These are phyloP conservation scores for Alviniconcha strummeri DNA, from an alignment of 2,888 invertebrate genomes.

Conservation along the genomic window DNA sequence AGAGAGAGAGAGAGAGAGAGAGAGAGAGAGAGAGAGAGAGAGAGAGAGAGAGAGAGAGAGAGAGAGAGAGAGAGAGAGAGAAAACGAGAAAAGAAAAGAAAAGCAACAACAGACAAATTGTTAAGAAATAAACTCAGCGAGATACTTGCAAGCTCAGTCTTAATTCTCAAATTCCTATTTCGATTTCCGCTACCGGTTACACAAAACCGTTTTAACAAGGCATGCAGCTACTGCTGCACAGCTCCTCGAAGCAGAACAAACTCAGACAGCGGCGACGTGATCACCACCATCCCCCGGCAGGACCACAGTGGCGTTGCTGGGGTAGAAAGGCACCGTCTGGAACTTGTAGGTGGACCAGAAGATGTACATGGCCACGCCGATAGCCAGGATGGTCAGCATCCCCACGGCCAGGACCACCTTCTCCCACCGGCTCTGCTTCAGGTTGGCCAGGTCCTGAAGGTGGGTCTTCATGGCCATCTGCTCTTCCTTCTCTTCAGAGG, in stretches of 20 bases:
- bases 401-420: slow-evolving; percentile 23
- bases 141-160: neutral
- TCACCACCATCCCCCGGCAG: slow-evolving; percentile 2
- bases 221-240: neutral
- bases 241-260: neutral
- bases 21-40: neutral
- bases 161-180: neutral
- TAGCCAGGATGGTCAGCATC: slow-evolving; percentile 27
- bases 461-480: slow-evolving; percentile 6
- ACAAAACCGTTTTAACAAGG: neutral
- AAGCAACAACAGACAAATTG: neutral
- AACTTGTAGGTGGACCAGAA: slow-evolving; percentile 40
- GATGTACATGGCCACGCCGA: slow-evolving; percentile 36
- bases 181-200: neutral
- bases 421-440: slow-evolving; percentile 23
- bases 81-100: neutral
- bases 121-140: neutral
- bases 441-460: slow-evolving; percentile 13
- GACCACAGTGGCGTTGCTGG: neutral
- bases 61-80: neutral
- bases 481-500: neutral
- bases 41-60: slow-evolving; percentile 1
- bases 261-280: neutral
- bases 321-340: slow-evolving; percentile 26
- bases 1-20: neutral